These are phyloP conservation scores for Odontothrips loti DNA, from an alignment of 2,888 invertebrate genomes.

Conservation along the genomic window DNA sequence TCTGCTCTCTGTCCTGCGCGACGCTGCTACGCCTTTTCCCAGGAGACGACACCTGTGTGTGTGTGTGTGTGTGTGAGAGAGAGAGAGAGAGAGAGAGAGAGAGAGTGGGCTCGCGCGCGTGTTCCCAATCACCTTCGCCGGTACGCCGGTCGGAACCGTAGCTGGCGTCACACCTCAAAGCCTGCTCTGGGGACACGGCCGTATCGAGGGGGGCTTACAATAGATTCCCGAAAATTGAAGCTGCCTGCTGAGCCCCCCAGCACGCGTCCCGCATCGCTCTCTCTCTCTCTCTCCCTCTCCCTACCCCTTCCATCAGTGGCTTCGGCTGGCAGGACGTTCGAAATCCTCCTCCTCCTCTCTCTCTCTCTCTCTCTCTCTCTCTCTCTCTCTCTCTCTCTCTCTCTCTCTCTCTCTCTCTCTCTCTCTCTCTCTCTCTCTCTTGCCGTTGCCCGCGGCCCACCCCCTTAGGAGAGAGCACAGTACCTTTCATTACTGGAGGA, in stretches of 20 bases:
- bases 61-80: too few relatives aligned
- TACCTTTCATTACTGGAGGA: background rate
- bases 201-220: conserved; percentile 16
- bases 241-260: background rate
- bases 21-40: too few relatives aligned
- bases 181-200: background rate
- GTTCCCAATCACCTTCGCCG: too few relatives aligned
- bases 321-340: too few relatives aligned
- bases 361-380: conserved; percentile 6
- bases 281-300: background rate
- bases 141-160: too few relatives aligned
- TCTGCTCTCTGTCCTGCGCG: too few relatives aligned
- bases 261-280: background rate
- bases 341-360: background rate
- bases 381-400: background rate
- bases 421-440: background rate
- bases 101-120: too few relatives aligned
- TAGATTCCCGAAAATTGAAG: conserved; percentile 23
- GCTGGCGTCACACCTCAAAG: too few relatives aligned
- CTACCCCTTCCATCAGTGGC: too few relatives aligned
- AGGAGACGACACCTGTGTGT: too few relatives aligned
- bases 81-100: too few relatives aligned
- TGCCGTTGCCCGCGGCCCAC: background rate
- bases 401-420: background rate
- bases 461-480: background rate